A percentile compares a stretch with the other conserved stretches of the same genome.
Evolutionary conservation across 2,888 invertebrate species (phyloP).

Genomic region (Ectemnius cavifrons): DNA sequence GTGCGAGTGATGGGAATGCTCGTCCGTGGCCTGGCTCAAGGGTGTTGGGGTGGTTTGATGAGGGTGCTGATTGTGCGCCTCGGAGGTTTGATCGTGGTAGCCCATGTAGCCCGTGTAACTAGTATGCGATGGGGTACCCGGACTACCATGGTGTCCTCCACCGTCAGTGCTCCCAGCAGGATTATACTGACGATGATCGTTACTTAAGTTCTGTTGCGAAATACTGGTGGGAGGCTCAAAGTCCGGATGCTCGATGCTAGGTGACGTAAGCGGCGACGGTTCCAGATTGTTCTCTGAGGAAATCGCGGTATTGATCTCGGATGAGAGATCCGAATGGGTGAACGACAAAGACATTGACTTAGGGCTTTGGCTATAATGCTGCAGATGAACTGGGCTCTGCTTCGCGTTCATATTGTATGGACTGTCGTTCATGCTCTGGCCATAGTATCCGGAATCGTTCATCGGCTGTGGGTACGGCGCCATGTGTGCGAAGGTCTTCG

Average conservation of each 20-base stretch:
- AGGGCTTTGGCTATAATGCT: constrained; percentile 78
- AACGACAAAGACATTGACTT: constrained; percentile 79
- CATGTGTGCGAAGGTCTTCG: constrained; percentile 75
- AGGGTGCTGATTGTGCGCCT: constrained; percentile 69
- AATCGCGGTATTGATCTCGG: constrained; percentile 89
- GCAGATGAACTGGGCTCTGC: constrained; percentile 77
- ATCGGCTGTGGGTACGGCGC: constrained; percentile 73
- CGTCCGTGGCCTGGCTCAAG: constrained; percentile 69
- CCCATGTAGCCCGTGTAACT: constrained; percentile 73
- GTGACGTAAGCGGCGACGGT: constrained; percentile 83
- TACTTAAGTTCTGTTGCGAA: constrained; percentile 75
- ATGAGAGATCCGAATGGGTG: constrained; percentile 86
- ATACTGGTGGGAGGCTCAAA: constrained; percentile 86
- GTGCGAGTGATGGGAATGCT: constrained; percentile 75
- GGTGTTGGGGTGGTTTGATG: constrained; percentile 74
- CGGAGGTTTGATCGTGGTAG: constrained; percentile 72
- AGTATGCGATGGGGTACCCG: constrained; percentile 71
- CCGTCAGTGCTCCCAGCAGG: constrained; percentile 71
- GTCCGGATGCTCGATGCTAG: constrained; percentile 85
- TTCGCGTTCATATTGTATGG: constrained; percentile 74
- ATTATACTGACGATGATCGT: constrained; percentile 80
- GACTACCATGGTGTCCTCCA: constrained; percentile 70
- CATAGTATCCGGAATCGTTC: constrained; percentile 71
- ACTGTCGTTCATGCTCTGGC: constrained; percentile 71
- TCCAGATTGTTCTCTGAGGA: constrained; percentile 84